Percentiles rank a stretch among this genome's conserved stretches.
phyloP scores from a whole-genome alignment of 2,113 vertebrate species.

The Gopherus flavomarginatus region DNA sequence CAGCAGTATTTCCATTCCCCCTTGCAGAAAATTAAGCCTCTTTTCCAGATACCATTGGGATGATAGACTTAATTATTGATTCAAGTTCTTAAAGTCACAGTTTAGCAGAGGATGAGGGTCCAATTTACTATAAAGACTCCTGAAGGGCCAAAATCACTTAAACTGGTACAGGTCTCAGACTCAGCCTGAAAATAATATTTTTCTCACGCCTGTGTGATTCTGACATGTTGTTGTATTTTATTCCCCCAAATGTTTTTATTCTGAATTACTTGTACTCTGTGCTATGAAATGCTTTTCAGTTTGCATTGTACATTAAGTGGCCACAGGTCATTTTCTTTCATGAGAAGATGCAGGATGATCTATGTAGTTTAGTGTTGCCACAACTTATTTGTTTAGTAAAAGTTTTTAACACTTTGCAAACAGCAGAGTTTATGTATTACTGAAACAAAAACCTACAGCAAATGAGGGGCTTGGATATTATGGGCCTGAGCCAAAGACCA shows the following conservation, averaged over 20 bases:
- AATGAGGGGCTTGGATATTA: neutral
- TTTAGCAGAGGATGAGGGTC: constrained; percentile 44
- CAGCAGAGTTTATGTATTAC: neutral
- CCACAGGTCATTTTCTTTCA: neutral
- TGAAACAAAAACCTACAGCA: neutral
- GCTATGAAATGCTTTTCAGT: neutral
- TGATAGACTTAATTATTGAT: constrained; percentile 67
- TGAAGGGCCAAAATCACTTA: neutral
- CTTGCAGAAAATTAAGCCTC: constrained; percentile 60
- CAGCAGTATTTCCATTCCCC: neutral
- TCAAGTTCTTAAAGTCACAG: constrained; percentile 34
- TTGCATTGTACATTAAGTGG: neutral
- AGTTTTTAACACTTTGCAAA: neutral
- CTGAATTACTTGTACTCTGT: neutral
- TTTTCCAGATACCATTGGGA: constrained; percentile 58
- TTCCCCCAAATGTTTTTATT: neutral
- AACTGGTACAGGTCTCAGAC: neutral
- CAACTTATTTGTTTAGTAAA: neutral
- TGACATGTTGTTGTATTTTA: neutral
- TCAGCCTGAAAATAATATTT: neutral
- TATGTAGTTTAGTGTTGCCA: neutral
- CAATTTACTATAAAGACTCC: neutral
- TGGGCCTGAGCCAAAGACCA: neutral
- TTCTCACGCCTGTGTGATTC: neutral
- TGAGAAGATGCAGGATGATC: neutral